Evolutionary conservation across 2,888 invertebrate genomes (phyloP).

Genomic region (Macrosoma leucophasiata): DNA sequence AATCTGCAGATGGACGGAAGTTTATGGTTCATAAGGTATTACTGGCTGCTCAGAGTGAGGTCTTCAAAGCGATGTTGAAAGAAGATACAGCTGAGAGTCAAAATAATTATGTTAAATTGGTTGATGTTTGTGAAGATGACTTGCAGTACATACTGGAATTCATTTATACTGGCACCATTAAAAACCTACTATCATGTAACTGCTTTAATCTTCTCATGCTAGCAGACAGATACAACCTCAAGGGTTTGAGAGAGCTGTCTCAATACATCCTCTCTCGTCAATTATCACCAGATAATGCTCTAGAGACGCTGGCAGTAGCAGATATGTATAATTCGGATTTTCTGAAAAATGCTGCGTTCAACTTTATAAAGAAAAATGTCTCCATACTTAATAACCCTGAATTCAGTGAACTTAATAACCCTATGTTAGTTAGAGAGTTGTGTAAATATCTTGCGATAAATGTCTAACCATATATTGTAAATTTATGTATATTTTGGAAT

Average conservation of each 20-base stretch:
- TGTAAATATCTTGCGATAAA: constrained; percentile 39
- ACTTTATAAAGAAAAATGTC: constrained; percentile 52
- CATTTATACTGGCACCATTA: constrained; percentile 56
- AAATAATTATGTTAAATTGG: constrained; percentile 49
- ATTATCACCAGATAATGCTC: constrained; percentile 44
- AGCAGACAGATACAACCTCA: constrained; percentile 53
- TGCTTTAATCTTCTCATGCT: constrained; percentile 49
- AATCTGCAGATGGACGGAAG: constrained; percentile 51
- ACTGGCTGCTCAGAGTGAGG: constrained; percentile 53
- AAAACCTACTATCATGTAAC: constrained; percentile 43
- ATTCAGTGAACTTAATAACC: constrained; percentile 50
- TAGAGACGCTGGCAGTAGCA: constrained; percentile 49
- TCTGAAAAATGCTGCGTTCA: constrained; percentile 46
- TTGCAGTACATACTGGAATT: constrained; percentile 49
- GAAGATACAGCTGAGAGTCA: constrained; percentile 61
- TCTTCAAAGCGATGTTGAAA: constrained; percentile 65
- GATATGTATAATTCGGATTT: constrained; percentile 52
- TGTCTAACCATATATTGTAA: not conserved
- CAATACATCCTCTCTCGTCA: constrained; percentile 46
- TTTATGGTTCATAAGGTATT: constrained; percentile 55
- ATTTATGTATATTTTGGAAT: no score
- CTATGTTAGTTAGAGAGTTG: constrained; percentile 45
- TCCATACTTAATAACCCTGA: constrained; percentile 36
- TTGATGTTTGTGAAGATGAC: constrained; percentile 53
- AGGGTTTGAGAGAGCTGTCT: constrained; percentile 46